phyloP scores from a whole-genome alignment of 2,113 vertebrate genomes.

The Periophthalmus modestus region DNA sequence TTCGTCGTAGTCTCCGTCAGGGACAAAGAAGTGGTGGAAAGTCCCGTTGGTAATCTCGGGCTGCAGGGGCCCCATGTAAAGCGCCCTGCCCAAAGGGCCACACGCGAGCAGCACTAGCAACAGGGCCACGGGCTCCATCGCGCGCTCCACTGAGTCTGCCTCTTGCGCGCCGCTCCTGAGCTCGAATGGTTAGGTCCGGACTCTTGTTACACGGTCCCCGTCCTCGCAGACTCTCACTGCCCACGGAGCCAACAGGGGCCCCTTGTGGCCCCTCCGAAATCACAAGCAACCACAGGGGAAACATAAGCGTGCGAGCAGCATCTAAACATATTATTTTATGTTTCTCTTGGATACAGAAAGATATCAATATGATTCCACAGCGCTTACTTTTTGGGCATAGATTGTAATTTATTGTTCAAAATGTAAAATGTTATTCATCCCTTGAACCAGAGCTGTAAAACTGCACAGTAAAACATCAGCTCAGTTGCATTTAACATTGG shows the following conservation, averaged over 20 bases:
- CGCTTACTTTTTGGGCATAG: background rate
- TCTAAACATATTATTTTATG: background rate
- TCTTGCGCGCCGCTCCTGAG: slow-evolving; percentile 48
- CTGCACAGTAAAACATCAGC: background rate
- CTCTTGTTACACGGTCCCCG: slow-evolving; percentile 65
- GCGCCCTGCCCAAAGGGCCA: slow-evolving; percentile 67
- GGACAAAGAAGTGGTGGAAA: slow-evolving; percentile 94
- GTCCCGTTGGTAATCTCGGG: slow-evolving; percentile 96
- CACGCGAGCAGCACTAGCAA: slow-evolving; percentile 59
- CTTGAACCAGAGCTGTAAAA: too few species aligned
- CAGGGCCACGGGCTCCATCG: slow-evolving; percentile 63
- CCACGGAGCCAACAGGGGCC: slow-evolving; percentile 27
- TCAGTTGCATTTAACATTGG: background rate
- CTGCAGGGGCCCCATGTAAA: slow-evolving; percentile 87
- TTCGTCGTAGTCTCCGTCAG: slow-evolving; percentile 93
- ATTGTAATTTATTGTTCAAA: too few species aligned
- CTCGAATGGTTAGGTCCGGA: slow-evolving; percentile 33
- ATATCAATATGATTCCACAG: background rate
- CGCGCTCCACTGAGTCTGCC: slow-evolving; percentile 47
- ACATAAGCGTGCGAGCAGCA: background rate
- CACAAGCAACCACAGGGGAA: background rate
- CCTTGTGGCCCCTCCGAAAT: slow-evolving; percentile 33
- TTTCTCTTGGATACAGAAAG: background rate
- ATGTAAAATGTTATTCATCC: too few species aligned
- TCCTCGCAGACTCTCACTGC: slow-evolving; percentile 58